These are phyloP conservation scores for Tragulus kanchil DNA, from an alignment of 2,113 vertebrate species.

Conservation along the genomic window DNA sequence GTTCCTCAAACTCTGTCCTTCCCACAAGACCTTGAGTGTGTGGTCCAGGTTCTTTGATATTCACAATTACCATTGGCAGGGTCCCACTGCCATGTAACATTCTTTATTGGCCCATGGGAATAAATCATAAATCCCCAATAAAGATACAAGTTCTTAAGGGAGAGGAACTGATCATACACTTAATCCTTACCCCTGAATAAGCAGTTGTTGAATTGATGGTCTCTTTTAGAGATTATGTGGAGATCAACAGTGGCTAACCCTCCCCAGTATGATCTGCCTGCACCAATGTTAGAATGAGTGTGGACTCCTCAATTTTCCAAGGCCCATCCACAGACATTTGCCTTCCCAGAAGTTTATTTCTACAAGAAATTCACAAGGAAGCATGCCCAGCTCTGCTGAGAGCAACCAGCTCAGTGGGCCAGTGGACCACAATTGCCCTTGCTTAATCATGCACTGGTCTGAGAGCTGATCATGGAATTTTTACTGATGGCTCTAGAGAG, in stretches of 20 bases:
- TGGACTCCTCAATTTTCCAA: not conserved
- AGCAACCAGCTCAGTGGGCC: not conserved
- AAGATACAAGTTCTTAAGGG: conserved; percentile 8
- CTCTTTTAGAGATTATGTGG: not conserved
- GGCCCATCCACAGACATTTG: not conserved
- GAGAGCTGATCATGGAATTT: not conserved
- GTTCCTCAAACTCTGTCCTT: not conserved
- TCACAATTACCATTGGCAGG: not conserved
- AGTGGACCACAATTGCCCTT: not conserved
- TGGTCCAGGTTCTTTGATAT: not conserved
- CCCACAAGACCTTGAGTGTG: not conserved
- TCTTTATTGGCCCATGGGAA: not conserved
- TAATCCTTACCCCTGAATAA: not conserved
- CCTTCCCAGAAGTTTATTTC: conserved; percentile 3
- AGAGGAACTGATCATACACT: not conserved
- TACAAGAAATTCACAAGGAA: not conserved
- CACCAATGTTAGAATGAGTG: not conserved
- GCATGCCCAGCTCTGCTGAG: not conserved
- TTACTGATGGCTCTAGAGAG: not conserved
- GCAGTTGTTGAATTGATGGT: not conserved
- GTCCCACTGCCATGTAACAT: not conserved
- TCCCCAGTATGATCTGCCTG: not conserved
- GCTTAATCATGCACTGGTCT: not conserved
- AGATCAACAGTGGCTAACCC: not conserved
- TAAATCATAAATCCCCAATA: not conserved